These are phyloP conservation scores for Tortricodes alternella DNA, from an alignment of 2,888 invertebrate genomes.

Conservation along the genomic window DNA sequence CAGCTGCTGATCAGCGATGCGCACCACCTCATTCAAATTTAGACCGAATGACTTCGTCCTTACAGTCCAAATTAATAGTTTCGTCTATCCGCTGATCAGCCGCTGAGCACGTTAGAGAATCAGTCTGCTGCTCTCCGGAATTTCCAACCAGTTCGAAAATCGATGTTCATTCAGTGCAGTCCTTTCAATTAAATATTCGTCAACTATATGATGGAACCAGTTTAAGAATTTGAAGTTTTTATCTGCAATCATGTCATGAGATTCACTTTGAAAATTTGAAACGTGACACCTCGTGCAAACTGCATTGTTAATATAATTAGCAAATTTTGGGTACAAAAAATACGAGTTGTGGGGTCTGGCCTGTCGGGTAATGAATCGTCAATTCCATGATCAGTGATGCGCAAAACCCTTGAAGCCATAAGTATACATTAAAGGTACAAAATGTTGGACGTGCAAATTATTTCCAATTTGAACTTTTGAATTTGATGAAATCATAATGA, in stretches of 20 bases:
- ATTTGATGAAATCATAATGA: too few species aligned
- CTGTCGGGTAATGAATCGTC: neutral
- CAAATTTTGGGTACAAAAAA: slow-evolving; percentile 2
- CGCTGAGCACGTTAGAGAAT: too few species aligned
- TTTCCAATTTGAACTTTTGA: too few species aligned
- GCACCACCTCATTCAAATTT: too few species aligned
- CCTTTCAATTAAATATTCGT: slow-evolving; percentile 15
- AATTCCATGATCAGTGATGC: neutral
- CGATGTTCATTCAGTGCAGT: slow-evolving; percentile 11
- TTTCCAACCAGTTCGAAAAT: neutral
- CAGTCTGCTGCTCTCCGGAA: neutral
- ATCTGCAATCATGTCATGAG: slow-evolving; percentile 17
- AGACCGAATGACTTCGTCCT: too few species aligned
- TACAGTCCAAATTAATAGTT: too few species aligned
- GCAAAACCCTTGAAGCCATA: neutral
- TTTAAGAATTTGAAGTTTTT: slow-evolving; percentile 17
- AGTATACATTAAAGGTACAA: too few species aligned
- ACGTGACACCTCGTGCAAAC: slow-evolving; percentile 2
- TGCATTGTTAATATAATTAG: neutral
- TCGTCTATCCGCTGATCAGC: too few species aligned
- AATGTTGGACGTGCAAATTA: too few species aligned
- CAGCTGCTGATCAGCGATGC: too few species aligned
- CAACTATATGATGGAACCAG: slow-evolving; percentile 11
- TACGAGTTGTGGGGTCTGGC: neutral
- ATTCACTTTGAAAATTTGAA: slow-evolving; percentile 17